These are phyloP conservation scores for Amphimedon queenslandica DNA, from an alignment of 37 sponge, comb jelly and placozoan species.

Conservation along the genomic window DNA sequence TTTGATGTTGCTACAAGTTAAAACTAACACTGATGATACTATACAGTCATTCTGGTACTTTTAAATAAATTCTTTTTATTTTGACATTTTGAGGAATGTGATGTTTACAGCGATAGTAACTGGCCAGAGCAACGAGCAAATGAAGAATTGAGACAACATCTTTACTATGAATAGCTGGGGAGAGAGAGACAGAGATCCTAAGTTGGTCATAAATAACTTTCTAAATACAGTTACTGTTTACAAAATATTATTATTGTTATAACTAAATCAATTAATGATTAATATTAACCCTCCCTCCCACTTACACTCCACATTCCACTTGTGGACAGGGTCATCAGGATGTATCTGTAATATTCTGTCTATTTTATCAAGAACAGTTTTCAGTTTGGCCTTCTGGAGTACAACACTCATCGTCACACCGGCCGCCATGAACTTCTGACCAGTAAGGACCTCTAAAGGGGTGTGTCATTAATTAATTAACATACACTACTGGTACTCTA, in stretches of 20 bases:
- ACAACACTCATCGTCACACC: background rate
- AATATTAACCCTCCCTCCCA: background rate
- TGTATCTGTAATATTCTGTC: constrained; percentile 29
- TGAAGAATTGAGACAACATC: constrained; percentile 85
- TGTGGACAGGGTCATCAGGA: background rate
- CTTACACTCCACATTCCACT: background rate
- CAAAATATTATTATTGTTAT: background rate
- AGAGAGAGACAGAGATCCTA: background rate
- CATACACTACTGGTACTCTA: constrained; percentile 9
- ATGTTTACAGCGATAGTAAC: constrained; percentile 71
- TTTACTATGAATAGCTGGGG: constrained; percentile 80
- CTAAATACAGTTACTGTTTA: background rate
- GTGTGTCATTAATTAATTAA: background rate
- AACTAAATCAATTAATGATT: too few species aligned
- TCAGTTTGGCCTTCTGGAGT: constrained; percentile 42
- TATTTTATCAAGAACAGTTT: constrained; percentile 44
- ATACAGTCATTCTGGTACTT: too few species aligned
- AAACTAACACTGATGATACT: background rate
- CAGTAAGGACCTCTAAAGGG: background rate
- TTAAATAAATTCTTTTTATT: constrained; percentile 59
- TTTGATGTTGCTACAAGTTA: constrained; percentile 49
- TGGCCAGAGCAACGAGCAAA: constrained; percentile 87
- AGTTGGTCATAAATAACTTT: background rate
- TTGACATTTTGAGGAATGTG: constrained; percentile 77
- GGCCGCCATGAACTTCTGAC: background rate